phyloP scores from a whole-genome alignment of 2,113 vertebrate species.

The zebrafish (Danio rerio) region DNA sequence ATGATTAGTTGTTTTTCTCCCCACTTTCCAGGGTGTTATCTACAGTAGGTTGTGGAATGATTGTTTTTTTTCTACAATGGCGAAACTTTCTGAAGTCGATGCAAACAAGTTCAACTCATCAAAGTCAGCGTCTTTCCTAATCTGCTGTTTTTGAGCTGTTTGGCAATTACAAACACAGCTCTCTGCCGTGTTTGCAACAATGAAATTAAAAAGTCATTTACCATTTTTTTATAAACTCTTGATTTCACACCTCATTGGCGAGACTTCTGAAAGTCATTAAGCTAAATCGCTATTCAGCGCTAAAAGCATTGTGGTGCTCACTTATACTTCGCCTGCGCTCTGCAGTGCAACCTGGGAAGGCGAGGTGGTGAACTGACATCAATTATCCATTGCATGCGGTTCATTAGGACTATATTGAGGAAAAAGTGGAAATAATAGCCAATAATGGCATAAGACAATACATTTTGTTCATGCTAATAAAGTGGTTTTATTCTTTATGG shows the following conservation, averaged over 20 bases:
- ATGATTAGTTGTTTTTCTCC: slow-evolving; percentile 24
- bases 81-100: slow-evolving; percentile 16
- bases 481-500: background rate
- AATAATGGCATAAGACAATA: background rate
- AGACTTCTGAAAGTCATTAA: slow-evolving; percentile 22
- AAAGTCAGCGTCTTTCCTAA: slow-evolving; percentile 6
- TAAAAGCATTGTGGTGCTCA: slow-evolving; percentile 21
- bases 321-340: background rate
- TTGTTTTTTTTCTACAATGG: background rate
- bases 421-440: background rate
- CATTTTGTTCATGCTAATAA: background rate
- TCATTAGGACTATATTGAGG: slow-evolving; percentile 2
- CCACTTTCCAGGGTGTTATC: slow-evolving; percentile 8
- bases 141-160: background rate
- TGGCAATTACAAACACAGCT: slow-evolving; percentile 22
- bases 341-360: slow-evolving; percentile 17
- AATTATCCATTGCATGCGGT: background rate
- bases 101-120: slow-evolving; percentile 17
- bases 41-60: slow-evolving; percentile 13
- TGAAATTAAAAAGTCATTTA: slow-evolving; percentile 34
- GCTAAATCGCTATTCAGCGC: slow-evolving; percentile 22
- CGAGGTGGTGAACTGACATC: slow-evolving; percentile 1
- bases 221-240: slow-evolving; percentile 11
- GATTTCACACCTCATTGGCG: slow-evolving; percentile 34
- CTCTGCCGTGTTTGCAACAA: slow-evolving; percentile 16